These are phyloP conservation scores for Drosophila oshimai DNA, from an alignment of 1,140 invertebrate species.

Conservation along the genomic window DNA sequence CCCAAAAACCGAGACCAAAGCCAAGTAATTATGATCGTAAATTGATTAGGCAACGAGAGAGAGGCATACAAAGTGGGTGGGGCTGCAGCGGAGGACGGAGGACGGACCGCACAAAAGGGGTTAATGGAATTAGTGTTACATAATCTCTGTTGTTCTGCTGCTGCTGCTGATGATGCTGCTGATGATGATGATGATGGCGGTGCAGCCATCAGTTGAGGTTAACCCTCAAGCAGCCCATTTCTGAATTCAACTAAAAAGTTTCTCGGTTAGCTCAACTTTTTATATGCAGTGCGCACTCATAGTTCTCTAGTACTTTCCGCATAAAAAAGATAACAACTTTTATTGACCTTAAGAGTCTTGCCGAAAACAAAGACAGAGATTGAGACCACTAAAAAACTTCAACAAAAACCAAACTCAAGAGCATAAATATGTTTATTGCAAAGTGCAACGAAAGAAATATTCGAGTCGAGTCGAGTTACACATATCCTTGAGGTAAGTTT, in stretches of 20 bases:
- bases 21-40: constrained; percentile 77
- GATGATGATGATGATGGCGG: not conserved
- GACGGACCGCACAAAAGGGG: constrained; percentile 35
- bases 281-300: not conserved
- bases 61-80: not conserved
- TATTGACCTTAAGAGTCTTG: constrained; percentile 1
- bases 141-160: constrained; percentile 33
- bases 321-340: constrained; percentile 8
- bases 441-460: constrained; percentile 6
- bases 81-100: not conserved
- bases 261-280: not conserved
- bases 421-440: not conserved
- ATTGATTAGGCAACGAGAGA: constrained; percentile 58
- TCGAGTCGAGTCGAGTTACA: no score
- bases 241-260: not conserved
- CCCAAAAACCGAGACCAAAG: constrained; percentile 43
- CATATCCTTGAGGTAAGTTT: no score
- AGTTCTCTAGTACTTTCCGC: not conserved
- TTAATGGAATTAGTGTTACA: constrained; percentile 53
- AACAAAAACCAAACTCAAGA: not conserved
- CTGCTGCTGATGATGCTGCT: not conserved
- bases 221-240: not conserved
- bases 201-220: not conserved
- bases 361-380: not conserved
- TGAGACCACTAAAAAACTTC: not conserved